Evolutionary conservation across 2,888 invertebrate species (phyloP).

Genomic region (Ecdyonurus torrentis): DNA sequence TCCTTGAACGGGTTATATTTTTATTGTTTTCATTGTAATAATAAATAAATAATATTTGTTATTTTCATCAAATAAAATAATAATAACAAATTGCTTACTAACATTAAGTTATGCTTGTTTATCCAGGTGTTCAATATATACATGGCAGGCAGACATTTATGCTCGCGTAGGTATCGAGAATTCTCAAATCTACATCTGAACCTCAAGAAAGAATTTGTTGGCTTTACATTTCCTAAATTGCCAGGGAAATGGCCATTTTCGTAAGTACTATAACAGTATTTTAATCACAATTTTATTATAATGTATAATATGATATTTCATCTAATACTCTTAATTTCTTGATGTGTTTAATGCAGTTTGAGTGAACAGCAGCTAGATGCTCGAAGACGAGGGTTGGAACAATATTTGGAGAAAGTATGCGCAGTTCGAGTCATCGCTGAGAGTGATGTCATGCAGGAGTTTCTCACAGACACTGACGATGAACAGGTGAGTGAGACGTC

Average conservation of each 20-base stretch:
- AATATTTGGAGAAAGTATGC: slow-evolving; percentile 96
- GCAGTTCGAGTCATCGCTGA: slow-evolving; percentile 96
- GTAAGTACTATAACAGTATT: slow-evolving; percentile 21
- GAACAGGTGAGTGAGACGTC: slow-evolving; percentile 33
- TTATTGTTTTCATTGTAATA: not conserved
- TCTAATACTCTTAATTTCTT: not conserved
- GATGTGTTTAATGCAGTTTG: slow-evolving; percentile 1
- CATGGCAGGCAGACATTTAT: slow-evolving; percentile 96
- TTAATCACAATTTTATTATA: not conserved
- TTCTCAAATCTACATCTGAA: slow-evolving; percentile 78
- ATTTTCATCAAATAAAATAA: not conserved
- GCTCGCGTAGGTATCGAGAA: slow-evolving; percentile 90
- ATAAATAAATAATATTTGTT: not conserved
- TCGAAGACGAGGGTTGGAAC: slow-evolving; percentile 83
- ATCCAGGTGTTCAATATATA: slow-evolving; percentile 76
- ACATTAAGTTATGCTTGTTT: slow-evolving; percentile 5
- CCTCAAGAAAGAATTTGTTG: slow-evolving; percentile 85
- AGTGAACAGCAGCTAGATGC: slow-evolving; percentile 96
- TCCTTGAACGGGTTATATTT: too few relatives aligned
- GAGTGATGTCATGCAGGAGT: slow-evolving; percentile 92
- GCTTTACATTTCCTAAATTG: slow-evolving; percentile 90
- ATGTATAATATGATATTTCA: too few relatives aligned
- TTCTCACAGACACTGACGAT: slow-evolving; percentile 83
- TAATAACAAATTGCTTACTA: not conserved
- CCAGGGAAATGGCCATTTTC: slow-evolving; percentile 98